Base-by-base conservation (phyloP, 2,888 invertebrate genomes). In the Prenolepis imparis region DNA sequence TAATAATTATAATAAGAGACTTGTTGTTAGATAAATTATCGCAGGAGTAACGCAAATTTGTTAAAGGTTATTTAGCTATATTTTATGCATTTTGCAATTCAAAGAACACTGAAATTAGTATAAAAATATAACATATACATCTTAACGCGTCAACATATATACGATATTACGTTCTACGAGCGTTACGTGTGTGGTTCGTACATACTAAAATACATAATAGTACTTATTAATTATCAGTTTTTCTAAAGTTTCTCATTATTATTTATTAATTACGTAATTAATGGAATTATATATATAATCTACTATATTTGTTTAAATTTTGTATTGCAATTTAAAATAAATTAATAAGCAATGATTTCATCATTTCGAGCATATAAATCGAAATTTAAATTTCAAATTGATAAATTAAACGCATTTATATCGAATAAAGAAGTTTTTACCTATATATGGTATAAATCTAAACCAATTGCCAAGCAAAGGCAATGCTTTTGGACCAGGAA, bases 401-500 rank as follows among this genome's bases (percentile, higher is more conserved):
- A 28, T 28, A 28, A 28, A n/a, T n/a, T n/a, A 28, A 28, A 28
- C 3, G 28, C 28, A 28, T n/a, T n/a, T 28, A 28, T 28, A 28
- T 28, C 28, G 28, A 28, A 28, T 11, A 4, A 41, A n/a, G 32
- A 12, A 32, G 15, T 24, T 80, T 28, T 52, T 86, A 92, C 93
- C 93, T 72, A 93, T 92, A 28, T 85, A 61, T 1, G 93, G 93
- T 36, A 94, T n/a, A 64, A 93, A 94, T 88, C 91, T 90, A 73
- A 92, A 91, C 1, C 90, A 80, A 75, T 94, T 94, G 15, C 95
- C 95, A 63, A 96, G 90, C 5, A 95, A 57, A 0, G 95, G 95
- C 18, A 95, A 72, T 0, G 94, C 89, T 4, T 94, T 91, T 0
- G 96, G 96, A 1, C 96, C 96, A 0, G 96, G 96, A 2, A 96